A percentile compares a stretch with the other conserved stretches of the same genome.
phyloP scores from a whole-genome alignment of 2,888 invertebrate genomes.

The Germaria angustata region DNA sequence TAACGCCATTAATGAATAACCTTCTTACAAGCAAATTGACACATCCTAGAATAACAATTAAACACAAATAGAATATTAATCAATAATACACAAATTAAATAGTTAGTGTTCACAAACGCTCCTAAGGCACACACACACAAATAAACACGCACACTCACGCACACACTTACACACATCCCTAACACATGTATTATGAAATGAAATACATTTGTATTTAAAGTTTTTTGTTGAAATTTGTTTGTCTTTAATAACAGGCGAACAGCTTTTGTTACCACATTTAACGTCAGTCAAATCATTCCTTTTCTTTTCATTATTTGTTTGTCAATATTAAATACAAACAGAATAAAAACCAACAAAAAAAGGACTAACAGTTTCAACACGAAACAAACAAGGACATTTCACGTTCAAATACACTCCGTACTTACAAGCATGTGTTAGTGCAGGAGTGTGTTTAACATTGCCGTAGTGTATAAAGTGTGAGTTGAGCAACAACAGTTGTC shows the following conservation, averaged over 20 bases:
- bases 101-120: too few species aligned
- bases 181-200: too few species aligned
- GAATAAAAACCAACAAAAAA: conserved; percentile 10
- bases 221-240: conserved; percentile 64
- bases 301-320: neutral
- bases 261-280: neutral
- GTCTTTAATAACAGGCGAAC: conserved; percentile 47
- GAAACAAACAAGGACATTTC: conserved; percentile 40
- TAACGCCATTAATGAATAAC: too few species aligned
- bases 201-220: neutral
- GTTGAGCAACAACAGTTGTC: neutral
- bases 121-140: too few species aligned
- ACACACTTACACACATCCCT: too few species aligned
- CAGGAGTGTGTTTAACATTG: neutral
- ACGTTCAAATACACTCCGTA: neutral
- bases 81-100: too few species aligned
- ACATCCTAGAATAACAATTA: too few species aligned
- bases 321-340: conserved; percentile 25
- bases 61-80: too few species aligned
- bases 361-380: neutral
- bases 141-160: neutral
- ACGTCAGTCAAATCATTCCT: neutral
- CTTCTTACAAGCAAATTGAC: too few species aligned
- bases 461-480: neutral
- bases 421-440: neutral